Evolutionary conservation across 2,888 invertebrate species (phyloP).

Genomic region (Drosophila trichaetosa): DNA sequence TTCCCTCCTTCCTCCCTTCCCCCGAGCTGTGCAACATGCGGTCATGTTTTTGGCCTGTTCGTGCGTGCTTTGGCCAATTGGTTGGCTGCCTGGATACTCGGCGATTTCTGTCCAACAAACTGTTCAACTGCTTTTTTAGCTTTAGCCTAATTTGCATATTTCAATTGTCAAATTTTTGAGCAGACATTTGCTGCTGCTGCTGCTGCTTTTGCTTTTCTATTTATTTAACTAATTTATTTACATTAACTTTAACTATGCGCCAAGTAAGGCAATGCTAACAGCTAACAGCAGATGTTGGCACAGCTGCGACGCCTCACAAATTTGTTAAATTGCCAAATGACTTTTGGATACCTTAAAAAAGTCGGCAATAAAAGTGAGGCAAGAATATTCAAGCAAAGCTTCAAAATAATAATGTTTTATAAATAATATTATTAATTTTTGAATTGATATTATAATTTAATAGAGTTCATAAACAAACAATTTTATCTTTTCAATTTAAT

Average conservation of each 20-base stretch:
- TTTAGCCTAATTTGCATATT: conserved; percentile 64
- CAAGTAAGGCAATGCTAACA: conserved; percentile 25
- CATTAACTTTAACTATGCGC: conserved; percentile 47
- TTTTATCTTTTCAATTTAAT: background rate
- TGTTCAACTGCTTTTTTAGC: conserved; percentile 29
- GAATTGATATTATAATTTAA: too few relatives aligned
- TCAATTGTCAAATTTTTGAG: conserved; percentile 46
- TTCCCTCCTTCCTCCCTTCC: background rate
- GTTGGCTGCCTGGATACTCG: conserved; percentile 4
- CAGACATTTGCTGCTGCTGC: background rate
- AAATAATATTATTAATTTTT: background rate
- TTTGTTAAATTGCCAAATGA: conserved; percentile 48
- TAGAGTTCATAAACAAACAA: background rate
- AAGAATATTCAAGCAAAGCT: background rate
- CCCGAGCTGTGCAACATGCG: background rate
- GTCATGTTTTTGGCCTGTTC: conserved; percentile 31
- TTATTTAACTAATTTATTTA: conserved; percentile 69
- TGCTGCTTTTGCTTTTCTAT: conserved; percentile 22
- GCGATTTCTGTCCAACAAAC: conserved; percentile 31
- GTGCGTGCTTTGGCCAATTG: conserved; percentile 65
- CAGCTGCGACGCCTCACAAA: conserved; percentile 31
- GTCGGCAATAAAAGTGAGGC: background rate
- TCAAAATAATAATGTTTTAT: background rate
- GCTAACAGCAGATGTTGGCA: conserved; percentile 2
- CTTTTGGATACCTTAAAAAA: conserved; percentile 2